Conservation (phyloP, 2,113 vertebrate genomes). For the Sebastes fasciatus region DNA sequence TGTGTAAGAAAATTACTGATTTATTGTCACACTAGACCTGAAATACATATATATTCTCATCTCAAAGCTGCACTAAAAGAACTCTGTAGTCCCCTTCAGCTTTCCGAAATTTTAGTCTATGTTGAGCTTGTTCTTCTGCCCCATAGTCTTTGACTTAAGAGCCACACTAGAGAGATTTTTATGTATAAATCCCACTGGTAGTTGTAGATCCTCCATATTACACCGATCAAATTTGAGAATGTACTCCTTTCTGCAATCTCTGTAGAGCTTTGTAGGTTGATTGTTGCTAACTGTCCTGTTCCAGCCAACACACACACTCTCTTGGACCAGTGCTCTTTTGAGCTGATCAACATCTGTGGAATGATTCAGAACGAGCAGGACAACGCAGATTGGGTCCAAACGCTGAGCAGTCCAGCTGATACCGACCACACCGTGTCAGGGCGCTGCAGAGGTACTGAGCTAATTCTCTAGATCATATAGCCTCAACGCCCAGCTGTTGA, state of each 20-base stretch:
- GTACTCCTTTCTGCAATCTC: not conserved
- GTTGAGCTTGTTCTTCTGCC: not conserved
- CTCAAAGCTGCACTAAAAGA: not conserved
- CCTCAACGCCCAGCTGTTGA: too few species aligned
- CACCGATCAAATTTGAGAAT: not conserved
- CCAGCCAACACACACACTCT: constrained; percentile 89
- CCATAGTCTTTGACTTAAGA: not conserved
- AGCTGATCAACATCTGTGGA: constrained; percentile 91
- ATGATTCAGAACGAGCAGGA: constrained; percentile 90
- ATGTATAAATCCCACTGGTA: not conserved
- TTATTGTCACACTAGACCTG: not conserved
- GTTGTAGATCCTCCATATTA: not conserved
- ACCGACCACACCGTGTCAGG: constrained; percentile 88
- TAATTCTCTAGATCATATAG: not conserved
- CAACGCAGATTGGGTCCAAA: constrained; percentile 88
- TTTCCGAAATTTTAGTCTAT: too few species aligned
- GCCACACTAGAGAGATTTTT: not conserved
- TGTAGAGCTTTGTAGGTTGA: not conserved
- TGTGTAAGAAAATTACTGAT: not conserved
- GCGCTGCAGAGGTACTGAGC: constrained; percentile 86
- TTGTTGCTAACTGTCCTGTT: constrained; percentile 14
- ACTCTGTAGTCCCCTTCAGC: not conserved
- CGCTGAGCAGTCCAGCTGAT: constrained; percentile 56
- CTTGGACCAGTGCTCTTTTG: constrained; percentile 93
- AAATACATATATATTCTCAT: not conserved